phyloP scores from a whole-genome alignment of 2,888 invertebrate species.

The Geotrupes spiniger region DNA sequence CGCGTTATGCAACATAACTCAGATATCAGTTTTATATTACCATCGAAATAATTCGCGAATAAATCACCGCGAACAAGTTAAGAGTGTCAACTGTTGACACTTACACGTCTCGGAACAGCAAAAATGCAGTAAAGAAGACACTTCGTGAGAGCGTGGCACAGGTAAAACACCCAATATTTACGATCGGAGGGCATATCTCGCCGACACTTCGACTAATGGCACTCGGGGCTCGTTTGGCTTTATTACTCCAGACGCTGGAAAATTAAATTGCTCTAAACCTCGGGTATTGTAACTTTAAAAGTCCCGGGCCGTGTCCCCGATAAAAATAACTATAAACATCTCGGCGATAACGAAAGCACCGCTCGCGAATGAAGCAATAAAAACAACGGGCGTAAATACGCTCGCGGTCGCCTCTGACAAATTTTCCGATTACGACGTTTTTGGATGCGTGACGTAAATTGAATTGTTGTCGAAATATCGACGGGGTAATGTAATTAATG shows the following conservation, averaged over 20 bases:
- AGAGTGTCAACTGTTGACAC: constrained; percentile 40
- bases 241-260: constrained; percentile 23
- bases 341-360: background rate
- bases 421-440: no score
- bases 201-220: constrained; percentile 32
- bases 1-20: constrained; percentile 1
- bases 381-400: background rate
- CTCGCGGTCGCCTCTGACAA: no score
- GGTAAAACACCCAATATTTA: constrained; percentile 38
- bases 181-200: constrained; percentile 33
- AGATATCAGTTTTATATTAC: constrained; percentile 33
- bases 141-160: constrained; percentile 34
- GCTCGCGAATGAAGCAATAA: constrained; percentile 1
- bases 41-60: constrained; percentile 39
- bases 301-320: constrained; percentile 3
- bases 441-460: no score
- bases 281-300: background rate
- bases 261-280: constrained; percentile 18
- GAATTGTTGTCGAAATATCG: no score
- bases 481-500: no score
- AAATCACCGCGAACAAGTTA: constrained; percentile 40
- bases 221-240: constrained; percentile 26
- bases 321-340: constrained; percentile 3
- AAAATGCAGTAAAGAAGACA: constrained; percentile 37
- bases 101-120: constrained; percentile 40